A percentile compares a stretch with the other conserved stretches of the same genome.
Evolutionary conservation across 2,113 vertebrate species (phyloP).

Genomic region (Ophthalmolycus amberensis): DNA sequence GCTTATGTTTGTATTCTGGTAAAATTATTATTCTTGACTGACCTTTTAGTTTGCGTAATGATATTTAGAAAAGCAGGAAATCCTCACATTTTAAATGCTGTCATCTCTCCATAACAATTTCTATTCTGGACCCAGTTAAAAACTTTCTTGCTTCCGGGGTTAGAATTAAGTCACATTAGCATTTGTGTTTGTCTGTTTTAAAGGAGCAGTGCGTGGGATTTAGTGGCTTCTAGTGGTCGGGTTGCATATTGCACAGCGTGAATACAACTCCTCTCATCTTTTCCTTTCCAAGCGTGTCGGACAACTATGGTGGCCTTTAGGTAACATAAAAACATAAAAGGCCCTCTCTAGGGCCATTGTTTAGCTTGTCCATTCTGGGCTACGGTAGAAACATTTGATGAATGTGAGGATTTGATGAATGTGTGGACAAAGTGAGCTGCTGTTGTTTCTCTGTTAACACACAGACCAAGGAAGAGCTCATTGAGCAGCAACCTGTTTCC

Average conservation of each 20-base stretch:
- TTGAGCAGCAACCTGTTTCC: conserved; percentile 28
- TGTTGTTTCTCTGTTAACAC: conserved; percentile 16
- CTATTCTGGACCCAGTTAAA: background rate
- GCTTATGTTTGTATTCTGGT: background rate
- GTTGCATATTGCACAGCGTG: too few species aligned
- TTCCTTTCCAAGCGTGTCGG: too few species aligned
- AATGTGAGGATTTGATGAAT: conserved; percentile 20
- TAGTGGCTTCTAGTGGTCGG: background rate
- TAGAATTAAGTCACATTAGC: background rate
- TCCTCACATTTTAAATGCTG: background rate
- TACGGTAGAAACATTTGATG: background rate
- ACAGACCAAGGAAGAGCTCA: background rate
- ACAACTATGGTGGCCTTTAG: background rate
- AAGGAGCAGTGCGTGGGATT: background rate
- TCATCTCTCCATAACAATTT: background rate
- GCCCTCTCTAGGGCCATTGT: background rate
- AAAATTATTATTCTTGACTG: background rate
- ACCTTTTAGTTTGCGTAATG: background rate
- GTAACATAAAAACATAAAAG: background rate
- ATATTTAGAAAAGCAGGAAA: background rate
- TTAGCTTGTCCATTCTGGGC: background rate
- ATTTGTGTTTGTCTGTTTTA: background rate
- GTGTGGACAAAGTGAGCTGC: background rate
- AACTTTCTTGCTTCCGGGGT: background rate
- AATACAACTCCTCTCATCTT: background rate